phyloP scores from a whole-genome alignment of 30 jellyfish, hydroid and myxozoan genomes.

The Hydractinia symbiolongicarpus region DNA sequence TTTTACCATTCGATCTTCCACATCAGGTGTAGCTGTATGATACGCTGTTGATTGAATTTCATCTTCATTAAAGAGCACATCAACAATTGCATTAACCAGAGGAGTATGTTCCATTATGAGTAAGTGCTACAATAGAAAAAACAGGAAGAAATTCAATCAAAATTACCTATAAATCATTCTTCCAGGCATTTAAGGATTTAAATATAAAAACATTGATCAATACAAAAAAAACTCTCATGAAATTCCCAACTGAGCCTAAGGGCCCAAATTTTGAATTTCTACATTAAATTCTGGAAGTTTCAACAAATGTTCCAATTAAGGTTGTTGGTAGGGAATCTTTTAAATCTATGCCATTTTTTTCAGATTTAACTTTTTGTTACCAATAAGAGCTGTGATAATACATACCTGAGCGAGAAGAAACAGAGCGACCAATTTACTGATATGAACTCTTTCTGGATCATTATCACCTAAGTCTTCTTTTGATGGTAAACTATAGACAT shows the following conservation, averaged over 20 bases:
- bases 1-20: constrained; percentile 34
- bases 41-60: constrained; percentile 35
- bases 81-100: constrained; percentile 62
- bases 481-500: constrained; percentile 73
- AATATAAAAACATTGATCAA: no score
- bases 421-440: constrained; percentile 63
- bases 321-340: no score
- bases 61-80: constrained; percentile 71
- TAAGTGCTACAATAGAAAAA: constrained; percentile 45
- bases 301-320: no score
- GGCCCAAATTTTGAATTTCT: no score
- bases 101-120: constrained; percentile 85
- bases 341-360: no score
- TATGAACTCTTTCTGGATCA: constrained; percentile 48
- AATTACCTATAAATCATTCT: no score
- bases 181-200: no score
- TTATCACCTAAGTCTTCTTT: constrained; percentile 23
- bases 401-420: constrained; percentile 80
- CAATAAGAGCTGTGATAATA: no score
- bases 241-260: no score
- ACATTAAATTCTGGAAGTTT: no score
- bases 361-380: no score
- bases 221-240: no score
- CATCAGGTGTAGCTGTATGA: constrained; percentile 23
- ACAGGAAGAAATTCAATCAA: background rate